Evolutionary conservation across 2,113 vertebrate genomes (phyloP).

Genomic region (Burhinus bistriatus): DNA sequence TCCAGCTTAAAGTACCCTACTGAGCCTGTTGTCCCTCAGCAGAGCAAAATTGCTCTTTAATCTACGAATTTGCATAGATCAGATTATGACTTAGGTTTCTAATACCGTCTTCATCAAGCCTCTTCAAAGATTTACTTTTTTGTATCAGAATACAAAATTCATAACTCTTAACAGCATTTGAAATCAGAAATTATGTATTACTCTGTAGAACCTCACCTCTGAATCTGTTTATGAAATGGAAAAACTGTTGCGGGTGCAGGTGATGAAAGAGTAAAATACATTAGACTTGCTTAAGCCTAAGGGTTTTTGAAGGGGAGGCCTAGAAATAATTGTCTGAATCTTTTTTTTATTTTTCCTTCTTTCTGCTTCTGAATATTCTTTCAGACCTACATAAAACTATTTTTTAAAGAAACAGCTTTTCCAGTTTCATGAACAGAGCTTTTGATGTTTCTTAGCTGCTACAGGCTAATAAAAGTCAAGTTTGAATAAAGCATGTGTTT

Average conservation of each 20-base stretch:
- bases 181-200: neutral
- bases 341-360: neutral
- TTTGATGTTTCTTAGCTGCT: constrained; percentile 24
- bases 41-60: constrained; percentile 7
- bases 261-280: neutral
- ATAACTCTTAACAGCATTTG: neutral
- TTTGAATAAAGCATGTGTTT: constrained; percentile 5
- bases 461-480: neutral
- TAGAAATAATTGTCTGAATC: neutral
- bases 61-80: neutral
- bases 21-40: neutral
- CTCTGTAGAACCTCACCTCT: neutral
- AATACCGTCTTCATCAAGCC: neutral
- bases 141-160: neutral
- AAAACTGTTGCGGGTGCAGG: neutral
- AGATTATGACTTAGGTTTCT: neutral
- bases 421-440: neutral
- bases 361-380: neutral
- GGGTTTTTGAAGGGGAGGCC: neutral
- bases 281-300: neutral
- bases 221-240: neutral
- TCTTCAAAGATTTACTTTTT: neutral
- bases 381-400: neutral
- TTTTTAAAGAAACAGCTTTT: neutral
- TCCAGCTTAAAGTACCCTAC: neutral